Percentiles rank a stretch among this genome's conserved stretches.
Evolutionary conservation across 2,888 invertebrate species (phyloP).

Genomic region (Ormyrus pomaceus): DNA sequence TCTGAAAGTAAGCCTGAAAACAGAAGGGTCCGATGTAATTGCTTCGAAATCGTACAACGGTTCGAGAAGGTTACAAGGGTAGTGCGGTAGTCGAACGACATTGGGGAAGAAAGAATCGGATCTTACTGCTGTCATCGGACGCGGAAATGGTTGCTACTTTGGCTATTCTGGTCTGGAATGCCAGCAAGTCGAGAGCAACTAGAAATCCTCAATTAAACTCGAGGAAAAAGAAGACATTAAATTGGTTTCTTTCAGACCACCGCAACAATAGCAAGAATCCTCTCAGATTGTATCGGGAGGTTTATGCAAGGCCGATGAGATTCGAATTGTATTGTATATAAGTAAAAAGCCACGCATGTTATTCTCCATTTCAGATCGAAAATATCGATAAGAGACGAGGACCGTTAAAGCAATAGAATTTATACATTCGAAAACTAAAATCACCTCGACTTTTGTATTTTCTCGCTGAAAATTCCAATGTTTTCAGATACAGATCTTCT

Average conservation of each 20-base stretch:
- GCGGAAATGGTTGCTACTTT: neutral
- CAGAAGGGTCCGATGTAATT: neutral
- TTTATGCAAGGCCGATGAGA: neutral
- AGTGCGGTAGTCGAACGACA: neutral
- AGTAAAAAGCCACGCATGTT: no score
- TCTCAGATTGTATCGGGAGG: neutral
- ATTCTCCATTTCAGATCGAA: no score
- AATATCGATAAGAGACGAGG: no score
- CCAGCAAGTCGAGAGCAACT: neutral
- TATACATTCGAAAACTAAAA: no score
- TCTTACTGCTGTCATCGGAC: conserved; percentile 2
- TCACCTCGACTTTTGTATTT: no score
- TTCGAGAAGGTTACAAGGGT: neutral
- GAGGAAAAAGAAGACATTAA: conserved; percentile 15
- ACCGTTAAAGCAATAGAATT: no score
- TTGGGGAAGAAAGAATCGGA: conserved; percentile 5
- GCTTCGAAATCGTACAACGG: conserved; percentile 21
- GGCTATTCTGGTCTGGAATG: conserved; percentile 3
- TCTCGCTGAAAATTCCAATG: no score
- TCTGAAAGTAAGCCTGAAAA: no score
- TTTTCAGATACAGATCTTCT: no score
- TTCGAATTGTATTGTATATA: no score
- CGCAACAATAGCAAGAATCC: neutral
- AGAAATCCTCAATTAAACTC: neutral
- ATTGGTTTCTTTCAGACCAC: neutral